Base-by-base conservation (phyloP, 2,113 vertebrate genomes). In the Notothenia coriiceps region DNA sequence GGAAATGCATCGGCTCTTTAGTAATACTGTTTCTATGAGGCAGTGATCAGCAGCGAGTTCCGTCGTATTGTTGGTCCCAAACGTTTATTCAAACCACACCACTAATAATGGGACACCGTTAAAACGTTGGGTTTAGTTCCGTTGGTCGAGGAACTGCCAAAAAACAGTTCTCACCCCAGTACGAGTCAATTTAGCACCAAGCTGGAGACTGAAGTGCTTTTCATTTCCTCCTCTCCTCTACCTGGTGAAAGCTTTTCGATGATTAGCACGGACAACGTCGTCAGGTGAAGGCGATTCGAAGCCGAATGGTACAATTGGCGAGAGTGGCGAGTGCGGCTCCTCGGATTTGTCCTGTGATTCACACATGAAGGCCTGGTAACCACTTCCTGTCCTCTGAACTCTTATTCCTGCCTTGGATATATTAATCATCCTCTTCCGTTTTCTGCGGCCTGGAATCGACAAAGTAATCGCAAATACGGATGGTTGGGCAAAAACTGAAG, bases 201-300 rank as follows among this genome's bases (percentile, higher is more conserved):
- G 25, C 20, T 6, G 6, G 5, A 9, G 2, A 59, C 10, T 60
- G 7, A 40, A 72, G 15, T 55, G 17, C 17, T 14, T 33, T 3
- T 60, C 18, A 2, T 35, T 54, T 74, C 11, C 20, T 14, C 15
- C 20, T 14, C 15, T 18, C 0, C 13, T 84, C 82, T 92, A 91
- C 91, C 96, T 95, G 73, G 95, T 95, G 89, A 99, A 99, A 82
- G 97, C 96, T 92, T 95, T 98, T 90, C 91, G 96, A 90, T 99
- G 97, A 79, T 95, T 96, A 57, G 96, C 95, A 90, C 96, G 97
- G 64, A 99, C 96, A 60, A 98, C 93, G 91, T 99, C 98, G 87
- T 99, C 98, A 14, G 98, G 98, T 80, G 98, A 99, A 20, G 97
- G 97, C 4, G 97, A 96, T 86, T 97, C 94, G 79, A 99, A 99